These are phyloP conservation scores for Enteromius treurensis DNA, from an alignment of 2,797 vertebrate species.

Conservation along the genomic window DNA sequence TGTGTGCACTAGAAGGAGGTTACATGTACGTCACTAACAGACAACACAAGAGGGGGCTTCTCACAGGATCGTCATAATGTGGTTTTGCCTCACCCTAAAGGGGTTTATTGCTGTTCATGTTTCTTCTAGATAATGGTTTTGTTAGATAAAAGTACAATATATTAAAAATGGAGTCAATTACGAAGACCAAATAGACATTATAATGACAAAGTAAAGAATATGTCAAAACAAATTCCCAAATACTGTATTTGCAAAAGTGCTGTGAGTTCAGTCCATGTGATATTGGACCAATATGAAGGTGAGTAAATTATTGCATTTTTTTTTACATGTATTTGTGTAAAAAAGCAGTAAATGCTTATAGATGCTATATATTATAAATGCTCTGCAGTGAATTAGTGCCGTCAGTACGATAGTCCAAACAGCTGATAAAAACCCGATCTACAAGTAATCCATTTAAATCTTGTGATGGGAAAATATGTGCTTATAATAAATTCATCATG, in stretches of 20 bases:
- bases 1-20: conserved; percentile 16
- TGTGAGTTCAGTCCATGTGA: neutral
- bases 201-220: neutral
- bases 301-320: neutral
- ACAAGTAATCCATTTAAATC: neutral
- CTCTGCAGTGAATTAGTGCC: neutral
- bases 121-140: neutral
- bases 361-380: neutral
- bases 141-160: neutral
- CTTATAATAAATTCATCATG: no score
- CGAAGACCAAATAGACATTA: neutral
- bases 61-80: neutral
- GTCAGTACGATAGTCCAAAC: neutral
- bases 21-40: conserved; percentile 20
- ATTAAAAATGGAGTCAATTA: neutral
- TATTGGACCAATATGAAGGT: neutral
- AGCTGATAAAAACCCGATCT: neutral
- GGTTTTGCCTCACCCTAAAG: neutral
- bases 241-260: neutral
- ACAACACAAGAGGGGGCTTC: neutral
- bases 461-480: neutral
- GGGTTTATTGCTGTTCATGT: neutral
- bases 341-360: neutral
- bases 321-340: neutral
- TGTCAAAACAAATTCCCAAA: neutral